Evolutionary conservation across 2,888 invertebrate species (phyloP).

Genomic region (Agriopis marginaria): DNA sequence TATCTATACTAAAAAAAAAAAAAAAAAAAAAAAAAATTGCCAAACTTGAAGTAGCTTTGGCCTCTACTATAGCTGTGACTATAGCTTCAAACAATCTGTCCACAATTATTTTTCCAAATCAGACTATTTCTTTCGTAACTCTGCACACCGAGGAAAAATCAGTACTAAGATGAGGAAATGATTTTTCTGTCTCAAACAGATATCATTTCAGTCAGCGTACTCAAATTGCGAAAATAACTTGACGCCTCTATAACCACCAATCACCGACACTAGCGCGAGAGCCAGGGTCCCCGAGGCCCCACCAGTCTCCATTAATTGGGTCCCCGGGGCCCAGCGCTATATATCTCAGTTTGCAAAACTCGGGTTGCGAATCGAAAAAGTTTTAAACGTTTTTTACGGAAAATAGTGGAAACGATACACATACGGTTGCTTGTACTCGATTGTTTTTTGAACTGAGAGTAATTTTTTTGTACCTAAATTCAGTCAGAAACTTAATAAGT

Average conservation of each 20-base stretch:
- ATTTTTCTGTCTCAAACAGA: not conserved
- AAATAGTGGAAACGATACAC: conserved; percentile 1
- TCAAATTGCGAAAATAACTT: not conserved
- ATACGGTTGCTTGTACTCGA: not conserved
- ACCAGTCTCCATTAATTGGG: conserved; percentile 55
- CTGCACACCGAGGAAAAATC: no score
- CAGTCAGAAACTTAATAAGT: no score
- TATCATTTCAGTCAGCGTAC: not conserved
- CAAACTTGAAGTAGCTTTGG: no score
- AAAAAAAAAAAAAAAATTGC: no score
- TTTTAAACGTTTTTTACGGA: conserved; percentile 15
- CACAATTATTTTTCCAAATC: no score
- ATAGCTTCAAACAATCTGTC: no score
- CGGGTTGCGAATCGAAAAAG: conserved; percentile 31
- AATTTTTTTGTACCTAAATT: no score
- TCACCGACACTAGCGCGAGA: not conserved
- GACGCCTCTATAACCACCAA: conserved; percentile 1
- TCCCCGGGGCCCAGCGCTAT: conserved; percentile 43
- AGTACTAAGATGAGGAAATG: no score
- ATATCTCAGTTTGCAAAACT: conserved; percentile 48
- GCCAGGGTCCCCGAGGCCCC: conserved; percentile 27
- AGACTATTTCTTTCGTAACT: no score
- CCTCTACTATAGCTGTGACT: no score
- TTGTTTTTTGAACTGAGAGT: not conserved
- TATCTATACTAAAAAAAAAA: no score